These are phyloP conservation scores for Drosophila kurseongensis DNA, from an alignment of 1,140 invertebrate species.

Conservation along the genomic window DNA sequence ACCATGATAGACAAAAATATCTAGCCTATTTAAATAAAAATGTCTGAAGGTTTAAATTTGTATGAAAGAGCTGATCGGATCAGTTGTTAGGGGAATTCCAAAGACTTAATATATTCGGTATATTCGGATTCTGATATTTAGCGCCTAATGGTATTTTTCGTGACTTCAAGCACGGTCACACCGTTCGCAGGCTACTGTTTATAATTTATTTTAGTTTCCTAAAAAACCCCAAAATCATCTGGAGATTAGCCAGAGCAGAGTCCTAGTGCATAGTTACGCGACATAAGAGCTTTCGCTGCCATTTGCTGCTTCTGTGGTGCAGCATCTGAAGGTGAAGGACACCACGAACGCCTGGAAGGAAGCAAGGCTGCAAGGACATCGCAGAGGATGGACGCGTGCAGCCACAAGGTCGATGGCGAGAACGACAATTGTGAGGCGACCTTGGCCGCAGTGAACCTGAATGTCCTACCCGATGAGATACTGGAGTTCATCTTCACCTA, in stretches of 20 bases:
- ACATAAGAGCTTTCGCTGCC: neutral
- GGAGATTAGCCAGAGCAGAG: neutral
- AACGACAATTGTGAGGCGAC: slow-evolving; percentile 48
- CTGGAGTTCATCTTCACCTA: slow-evolving; percentile 95
- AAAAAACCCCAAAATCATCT: slow-evolving; percentile 18
- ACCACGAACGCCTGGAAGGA: slow-evolving; percentile 1
- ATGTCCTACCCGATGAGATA: slow-evolving; percentile 94
- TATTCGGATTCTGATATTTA: neutral
- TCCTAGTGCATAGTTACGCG: neutral
- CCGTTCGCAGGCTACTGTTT: slow-evolving; percentile 21
- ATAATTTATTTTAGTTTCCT: slow-evolving; percentile 30
- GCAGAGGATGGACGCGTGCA: slow-evolving; percentile 63
- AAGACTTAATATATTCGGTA: too few species aligned
- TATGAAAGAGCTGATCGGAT: too few species aligned
- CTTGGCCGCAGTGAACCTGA: slow-evolving; percentile 40
- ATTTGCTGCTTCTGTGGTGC: slow-evolving; percentile 24
- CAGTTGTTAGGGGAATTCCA: too few species aligned
- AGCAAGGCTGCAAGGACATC: slow-evolving; percentile 24
- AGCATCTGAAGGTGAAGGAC: slow-evolving; percentile 34
- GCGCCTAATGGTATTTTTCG: neutral
- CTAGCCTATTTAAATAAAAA: too few species aligned
- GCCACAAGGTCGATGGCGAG: slow-evolving; percentile 43
- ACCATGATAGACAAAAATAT: too few species aligned
- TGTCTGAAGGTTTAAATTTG: too few species aligned
- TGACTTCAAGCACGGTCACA: slow-evolving; percentile 1